Evolutionary conservation across 2,797 vertebrate species (phyloP), one percentile per base, ranked within the genome.

Genomic region (Hephaestus fuliginosus): DNA sequence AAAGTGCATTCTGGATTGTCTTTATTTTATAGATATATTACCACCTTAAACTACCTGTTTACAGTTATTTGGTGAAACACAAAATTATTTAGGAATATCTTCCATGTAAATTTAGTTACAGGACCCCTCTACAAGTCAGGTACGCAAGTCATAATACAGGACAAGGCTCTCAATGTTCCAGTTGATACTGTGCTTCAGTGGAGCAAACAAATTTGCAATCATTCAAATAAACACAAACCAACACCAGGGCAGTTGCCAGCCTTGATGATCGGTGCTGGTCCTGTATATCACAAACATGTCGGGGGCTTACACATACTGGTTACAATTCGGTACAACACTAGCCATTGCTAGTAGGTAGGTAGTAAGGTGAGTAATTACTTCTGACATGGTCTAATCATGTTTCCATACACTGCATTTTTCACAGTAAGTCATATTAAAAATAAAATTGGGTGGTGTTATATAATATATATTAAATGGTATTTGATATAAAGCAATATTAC

Each of bases 221-320:
- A 74, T 57, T 33, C 41, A 65, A 66, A 74, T 56, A 10, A 48
- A 3, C 22, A 73, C 17, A 57, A 12, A 55, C 51, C 20, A 39
- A 41, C 30, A 41, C 6, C 11, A 1, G 22, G 5, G 6, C 14
- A 25, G n/a, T 53, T 25, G 7, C 20, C 43, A 28, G 9, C 49
- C 2, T 48, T 46, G 46, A 4, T 33, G 55, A 30, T 18, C 33
- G 30, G 30, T 20, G 9, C 30, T 20, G 10, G 17, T 58, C 17
- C 17, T 58, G 56, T 11, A 30, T 6, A 15, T 28, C 56, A 57
- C 3, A 18, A 28, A 53, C 4, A 22, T 53, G 4, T 25, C 9
- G n/a, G 3, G 2, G 25, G 18, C 5, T 39, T 4, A 39, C 57
- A 60, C 15, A 33, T 46, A 14, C 14, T 46, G 44, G 13, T 46